These are phyloP conservation scores for Gadopsis bispinosus DNA, from an alignment of 2,797 vertebrate species.

Conservation along the genomic window DNA sequence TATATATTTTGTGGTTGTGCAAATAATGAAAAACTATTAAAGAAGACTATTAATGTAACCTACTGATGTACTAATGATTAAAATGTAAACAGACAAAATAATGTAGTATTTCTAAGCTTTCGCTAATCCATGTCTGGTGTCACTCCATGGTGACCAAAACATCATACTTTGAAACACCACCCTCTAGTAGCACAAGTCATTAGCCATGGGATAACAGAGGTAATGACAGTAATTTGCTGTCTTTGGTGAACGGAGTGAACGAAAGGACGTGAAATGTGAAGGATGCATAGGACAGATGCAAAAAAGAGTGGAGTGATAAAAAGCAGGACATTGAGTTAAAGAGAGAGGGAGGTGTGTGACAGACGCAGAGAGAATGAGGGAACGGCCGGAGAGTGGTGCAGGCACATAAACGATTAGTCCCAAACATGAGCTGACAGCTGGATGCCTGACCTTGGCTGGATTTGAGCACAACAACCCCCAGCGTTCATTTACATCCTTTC, in stretches of 20 bases:
- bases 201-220: constrained; percentile 48
- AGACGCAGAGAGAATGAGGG: constrained; percentile 73
- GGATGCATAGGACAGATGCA: constrained; percentile 60
- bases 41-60: not conserved
- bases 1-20: not conserved
- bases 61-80: not conserved
- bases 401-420: constrained; percentile 83
- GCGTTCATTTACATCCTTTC: constrained; percentile 85
- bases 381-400: constrained; percentile 77
- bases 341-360: constrained; percentile 73
- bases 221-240: constrained; percentile 47
- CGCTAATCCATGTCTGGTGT: constrained; percentile 24
- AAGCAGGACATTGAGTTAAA: constrained; percentile 75
- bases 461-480: constrained; percentile 77
- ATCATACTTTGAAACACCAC: constrained; percentile 37
- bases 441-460: constrained; percentile 83
- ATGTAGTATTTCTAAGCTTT: not conserved
- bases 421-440: constrained; percentile 84
- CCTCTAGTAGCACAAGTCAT: constrained; percentile 44
- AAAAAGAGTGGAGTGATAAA: constrained; percentile 63
- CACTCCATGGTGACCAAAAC: constrained; percentile 51
- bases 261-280: constrained; percentile 61
- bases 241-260: constrained; percentile 46
- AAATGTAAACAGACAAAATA: constrained; percentile 2
- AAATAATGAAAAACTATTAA: not conserved